These are phyloP conservation scores for Apteryx owenii DNA, from an alignment of 2,113 vertebrate species.

Conservation along the genomic window DNA sequence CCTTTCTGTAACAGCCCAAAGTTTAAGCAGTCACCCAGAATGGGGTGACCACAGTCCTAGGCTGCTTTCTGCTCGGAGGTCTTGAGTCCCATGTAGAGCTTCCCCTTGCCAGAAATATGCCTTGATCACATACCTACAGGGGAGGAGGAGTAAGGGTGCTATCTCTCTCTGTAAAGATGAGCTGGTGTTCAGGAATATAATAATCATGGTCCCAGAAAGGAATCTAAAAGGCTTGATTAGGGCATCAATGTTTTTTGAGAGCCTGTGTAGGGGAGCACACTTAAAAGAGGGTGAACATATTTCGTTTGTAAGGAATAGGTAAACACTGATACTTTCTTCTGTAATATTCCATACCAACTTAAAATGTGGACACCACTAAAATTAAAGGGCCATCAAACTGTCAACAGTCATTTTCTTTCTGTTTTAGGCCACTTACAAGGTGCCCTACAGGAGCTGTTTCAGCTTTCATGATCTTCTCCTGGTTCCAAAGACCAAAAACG, in stretches of 20 bases:
- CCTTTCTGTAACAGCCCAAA: background rate
- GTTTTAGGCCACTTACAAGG: background rate
- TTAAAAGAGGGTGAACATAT: background rate
- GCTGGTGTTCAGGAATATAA: background rate
- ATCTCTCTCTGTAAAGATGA: background rate
- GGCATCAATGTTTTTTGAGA: background rate
- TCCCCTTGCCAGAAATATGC: background rate
- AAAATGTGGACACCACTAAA: background rate
- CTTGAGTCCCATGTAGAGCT: background rate
- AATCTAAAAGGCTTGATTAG: background rate
- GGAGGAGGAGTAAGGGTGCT: background rate
- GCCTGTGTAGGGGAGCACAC: background rate
- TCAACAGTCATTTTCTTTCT: background rate
- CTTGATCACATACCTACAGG: background rate
- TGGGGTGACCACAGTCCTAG: accelerated
- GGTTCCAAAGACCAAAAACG: background rate
- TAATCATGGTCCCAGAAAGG: background rate
- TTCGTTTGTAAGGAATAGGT: background rate
- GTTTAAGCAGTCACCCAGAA: background rate
- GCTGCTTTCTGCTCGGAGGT: background rate
- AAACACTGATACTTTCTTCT: background rate
- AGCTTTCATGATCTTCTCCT: background rate
- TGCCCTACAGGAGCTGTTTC: background rate
- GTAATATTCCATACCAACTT: background rate
- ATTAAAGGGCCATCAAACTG: background rate